A percentile compares a stretch with the other conserved stretches of the same genome.
phyloP scores from a whole-genome alignment of 2,113 vertebrate species.

The Callocephalon fimbriatum region DNA sequence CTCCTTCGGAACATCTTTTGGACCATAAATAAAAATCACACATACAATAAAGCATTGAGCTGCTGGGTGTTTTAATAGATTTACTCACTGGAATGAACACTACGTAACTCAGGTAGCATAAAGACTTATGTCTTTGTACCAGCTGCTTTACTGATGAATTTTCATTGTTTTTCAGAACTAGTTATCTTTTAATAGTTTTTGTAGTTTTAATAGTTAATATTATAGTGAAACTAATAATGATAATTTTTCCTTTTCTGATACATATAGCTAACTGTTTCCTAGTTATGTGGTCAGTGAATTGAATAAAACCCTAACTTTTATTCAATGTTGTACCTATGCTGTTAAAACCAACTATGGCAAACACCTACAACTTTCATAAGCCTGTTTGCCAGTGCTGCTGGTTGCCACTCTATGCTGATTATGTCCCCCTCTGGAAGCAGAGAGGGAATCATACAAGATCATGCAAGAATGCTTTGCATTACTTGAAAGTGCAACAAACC shows the following conservation, averaged over 20 bases:
- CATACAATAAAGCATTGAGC: neutral
- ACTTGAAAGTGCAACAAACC: neutral
- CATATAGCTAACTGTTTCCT: neutral
- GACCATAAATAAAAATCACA: neutral
- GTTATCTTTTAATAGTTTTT: neutral
- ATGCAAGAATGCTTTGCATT: neutral
- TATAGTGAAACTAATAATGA: neutral
- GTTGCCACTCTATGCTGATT: neutral
- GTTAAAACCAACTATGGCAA: neutral
- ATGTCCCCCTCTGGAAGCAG: neutral
- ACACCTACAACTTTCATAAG: neutral
- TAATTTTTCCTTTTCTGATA: neutral
- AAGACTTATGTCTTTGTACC: neutral
- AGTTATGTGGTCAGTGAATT: neutral
- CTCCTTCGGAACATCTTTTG: neutral
- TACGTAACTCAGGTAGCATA: neutral
- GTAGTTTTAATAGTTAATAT: neutral
- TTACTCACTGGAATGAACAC: neutral
- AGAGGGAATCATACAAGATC: neutral
- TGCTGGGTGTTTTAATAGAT: neutral
- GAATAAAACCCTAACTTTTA: neutral
- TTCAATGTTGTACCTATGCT: neutral
- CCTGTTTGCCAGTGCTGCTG: neutral
- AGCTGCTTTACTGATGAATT: neutral
- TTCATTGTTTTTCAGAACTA: neutral